These are phyloP conservation scores for Opisthocomus hoazin DNA, from an alignment of 2,113 vertebrate species.

Conservation along the genomic window DNA sequence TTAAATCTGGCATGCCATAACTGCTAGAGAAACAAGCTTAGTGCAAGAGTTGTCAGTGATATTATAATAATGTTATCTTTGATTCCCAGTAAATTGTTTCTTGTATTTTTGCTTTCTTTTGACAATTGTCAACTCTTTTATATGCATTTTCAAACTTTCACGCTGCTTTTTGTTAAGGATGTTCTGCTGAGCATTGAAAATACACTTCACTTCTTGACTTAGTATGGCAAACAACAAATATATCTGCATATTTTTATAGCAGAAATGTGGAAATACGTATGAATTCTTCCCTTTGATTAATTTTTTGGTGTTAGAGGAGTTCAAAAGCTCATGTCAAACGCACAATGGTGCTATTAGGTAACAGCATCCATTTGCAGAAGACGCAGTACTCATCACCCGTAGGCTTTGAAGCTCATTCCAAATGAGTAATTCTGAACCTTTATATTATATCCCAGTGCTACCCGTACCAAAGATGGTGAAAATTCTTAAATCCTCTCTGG, in stretches of 20 bases:
- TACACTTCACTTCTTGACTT: not conserved
- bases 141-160: not conserved
- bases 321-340: not conserved
- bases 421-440: not conserved
- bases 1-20: conserved; percentile 1
- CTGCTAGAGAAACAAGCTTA: not conserved
- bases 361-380: not conserved
- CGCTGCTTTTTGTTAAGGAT: not conserved
- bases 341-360: not conserved
- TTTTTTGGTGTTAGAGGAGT: not conserved
- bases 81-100: conserved; percentile 13
- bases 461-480: not conserved
- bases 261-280: not conserved
- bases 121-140: not conserved
- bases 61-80: not conserved
- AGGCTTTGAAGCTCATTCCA: not conserved
- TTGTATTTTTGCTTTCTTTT: not conserved
- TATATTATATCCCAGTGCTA: not conserved
- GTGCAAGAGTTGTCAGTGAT: not conserved
- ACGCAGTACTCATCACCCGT: not conserved
- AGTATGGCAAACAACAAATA: not conserved
- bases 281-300: not conserved
- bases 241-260: not conserved
- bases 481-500: not conserved
- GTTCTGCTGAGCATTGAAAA: not conserved